A percentile compares a stretch with the other conserved stretches of the same genome.
phyloP scores from a whole-genome alignment of 92 coral and sea anemone genomes.

The Actinernus sp. region DNA sequence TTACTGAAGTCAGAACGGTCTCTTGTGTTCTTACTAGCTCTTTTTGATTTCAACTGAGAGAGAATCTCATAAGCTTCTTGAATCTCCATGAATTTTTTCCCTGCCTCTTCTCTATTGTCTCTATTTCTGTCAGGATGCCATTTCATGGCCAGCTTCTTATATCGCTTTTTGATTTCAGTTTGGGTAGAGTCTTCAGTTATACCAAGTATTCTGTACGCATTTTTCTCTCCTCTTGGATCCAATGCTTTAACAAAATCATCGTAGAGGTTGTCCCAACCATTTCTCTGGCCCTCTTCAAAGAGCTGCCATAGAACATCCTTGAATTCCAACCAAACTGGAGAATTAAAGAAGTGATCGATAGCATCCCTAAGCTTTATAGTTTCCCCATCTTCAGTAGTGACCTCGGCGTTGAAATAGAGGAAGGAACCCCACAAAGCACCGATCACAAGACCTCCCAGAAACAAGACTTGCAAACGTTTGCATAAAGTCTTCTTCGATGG shows the following conservation, averaged over 20 bases:
- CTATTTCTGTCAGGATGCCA: slow-evolving; percentile 93
- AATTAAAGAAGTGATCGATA: slow-evolving; percentile 91
- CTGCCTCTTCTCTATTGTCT: slow-evolving; percentile 83
- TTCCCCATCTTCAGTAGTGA: slow-evolving; percentile 97
- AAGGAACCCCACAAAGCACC: slow-evolving; percentile 92
- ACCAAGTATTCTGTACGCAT: slow-evolving; percentile 88
- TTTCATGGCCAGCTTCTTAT: slow-evolving; percentile 89
- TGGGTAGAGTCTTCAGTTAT: slow-evolving; percentile 87
- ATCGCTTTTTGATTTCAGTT: slow-evolving; percentile 85
- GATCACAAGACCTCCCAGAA: slow-evolving; percentile 75
- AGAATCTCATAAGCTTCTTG: slow-evolving; percentile 97
- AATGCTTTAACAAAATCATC: slow-evolving; percentile 96
- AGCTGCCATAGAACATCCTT: slow-evolving; percentile 90
- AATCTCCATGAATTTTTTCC: slow-evolving; percentile 91
- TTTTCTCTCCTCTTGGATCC: slow-evolving; percentile 99
- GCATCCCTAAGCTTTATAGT: slow-evolving; percentile 96
- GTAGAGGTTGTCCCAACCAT: slow-evolving; percentile 97
- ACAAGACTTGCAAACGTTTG: slow-evolving; percentile 77
- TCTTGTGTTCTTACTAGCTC: slow-evolving; percentile 79
- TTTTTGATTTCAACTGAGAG: slow-evolving; percentile 76
- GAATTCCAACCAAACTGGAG: slow-evolving; percentile 98
- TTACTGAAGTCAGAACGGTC: slow-evolving; percentile 66
- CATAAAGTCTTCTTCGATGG: slow-evolving; percentile 68
- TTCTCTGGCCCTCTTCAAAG: slow-evolving; percentile 87
- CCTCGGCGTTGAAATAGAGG: slow-evolving; percentile 93